Evolutionary conservation across 2,113 vertebrate species (phyloP), one percentile per base, ranked within the genome.

Genomic region (Delphinapterus leucas): DNA sequence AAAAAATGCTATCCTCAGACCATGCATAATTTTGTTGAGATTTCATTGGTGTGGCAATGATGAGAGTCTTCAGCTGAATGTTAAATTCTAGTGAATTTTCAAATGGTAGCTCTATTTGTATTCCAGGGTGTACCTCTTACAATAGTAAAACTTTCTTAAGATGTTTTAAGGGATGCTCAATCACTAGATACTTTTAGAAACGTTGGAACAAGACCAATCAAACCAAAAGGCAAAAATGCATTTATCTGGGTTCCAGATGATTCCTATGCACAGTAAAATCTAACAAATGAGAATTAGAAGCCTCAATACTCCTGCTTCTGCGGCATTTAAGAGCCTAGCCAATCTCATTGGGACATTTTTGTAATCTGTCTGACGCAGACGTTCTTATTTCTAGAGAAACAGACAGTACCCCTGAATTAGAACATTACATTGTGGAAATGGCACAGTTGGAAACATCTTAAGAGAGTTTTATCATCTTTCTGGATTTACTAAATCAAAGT

Each of bases 381-480:
- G 13, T 70, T 76, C 41, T 85, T 67, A 81, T 93, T 90, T 96
- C 49, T 93, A 49, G 41, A 73, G 74, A 96, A 95, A 81, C 94
- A 49, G 89, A 61, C 60, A 49, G 41, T 20, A 44, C 5, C 23
- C 65, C 68, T 76, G 70, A 70, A 76, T 84, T 58, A 84, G 28
- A 92, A 85, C 23, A n/a, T 93, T 92, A 47, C 79, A 26, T 47
- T 58, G 44, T 76, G 79, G 61, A 93, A 86, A 47, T 82, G 23
- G 41, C 79, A 63, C 33, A 12, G n/a, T 23, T 77, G 55, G 90
- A 97, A 96, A 97, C 76, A 81, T 96, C 96, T 97, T 90, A 97
- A 96, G 92, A 95, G 87, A 92, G 60, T 95, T 97, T 97, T 96
- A 90, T 89, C 74, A 88, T 95, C 47, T 97, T 97, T 89, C 88